Base-by-base conservation (phyloP, 1,140 invertebrate genomes). In the Hylaeus volcanicus region DNA sequence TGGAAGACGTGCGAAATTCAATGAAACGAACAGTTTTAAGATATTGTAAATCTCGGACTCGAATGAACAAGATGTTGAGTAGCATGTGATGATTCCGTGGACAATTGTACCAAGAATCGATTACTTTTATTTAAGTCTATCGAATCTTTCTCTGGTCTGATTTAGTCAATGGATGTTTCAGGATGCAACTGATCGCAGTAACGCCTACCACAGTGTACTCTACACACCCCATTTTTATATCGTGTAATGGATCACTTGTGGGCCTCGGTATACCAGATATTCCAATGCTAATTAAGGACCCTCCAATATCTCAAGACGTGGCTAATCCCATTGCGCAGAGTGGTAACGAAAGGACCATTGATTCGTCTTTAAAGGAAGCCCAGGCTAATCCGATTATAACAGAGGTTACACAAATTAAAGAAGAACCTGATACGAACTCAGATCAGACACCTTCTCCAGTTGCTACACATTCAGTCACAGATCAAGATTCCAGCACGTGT, bases 131-230 rank as follows among this genome's bases (percentile, higher is more conserved):
- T 2, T 11, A 5, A n/a, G 43, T 51, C 8, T 5, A 48, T 48
- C 2, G 2, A 48, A 8, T 1, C 45, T 48, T 48, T 48, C 2
- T 1, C 0, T 48, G 4, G 45, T 5, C 45, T 48, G 5, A 8
- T 8, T 48, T 5, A 48, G 45, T 48, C 45, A 48, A 48, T 74
- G 70, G 70, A 8, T 79, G 77, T 79, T 79, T 79, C 77, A 79
- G 77, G 76, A 45, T 55, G 41, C 58, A 39, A 14, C 1, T 61
- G 45, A 51, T 43, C 63, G 48, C 74, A 4, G 65, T 48, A 39
- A 11, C 51, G 43, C 43, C 3, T 6, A 51, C 51, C 11, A 64
- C 15, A 48, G 5, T 8, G 65, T 48, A 11, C n/a, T 26, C 43
- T 15, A 14, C 61, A 43, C 39, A 64, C 43, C 61, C 39, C 15